Percentiles rank a stretch among this genome's conserved stretches.
phyloP scores from a whole-genome alignment of 1,140 invertebrate genomes.

The Papilio dardanus region DNA sequence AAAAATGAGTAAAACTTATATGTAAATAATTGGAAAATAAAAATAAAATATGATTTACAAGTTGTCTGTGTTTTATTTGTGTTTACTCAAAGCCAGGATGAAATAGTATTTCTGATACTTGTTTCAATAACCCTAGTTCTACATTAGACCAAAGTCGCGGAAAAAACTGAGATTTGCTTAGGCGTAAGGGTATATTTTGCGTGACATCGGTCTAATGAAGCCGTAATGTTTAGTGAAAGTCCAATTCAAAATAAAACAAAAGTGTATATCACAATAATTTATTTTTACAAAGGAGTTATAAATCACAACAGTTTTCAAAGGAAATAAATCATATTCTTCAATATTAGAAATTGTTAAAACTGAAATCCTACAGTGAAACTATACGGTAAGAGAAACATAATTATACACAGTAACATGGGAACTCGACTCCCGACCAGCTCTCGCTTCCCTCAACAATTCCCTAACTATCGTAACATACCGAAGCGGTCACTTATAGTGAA shows the following conservation, averaged over 20 bases:
- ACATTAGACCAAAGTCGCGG: too few relatives aligned
- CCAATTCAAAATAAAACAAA: slow-evolving; percentile 41
- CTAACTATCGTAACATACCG: slow-evolving; percentile 71
- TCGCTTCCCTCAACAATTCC: slow-evolving; percentile 59
- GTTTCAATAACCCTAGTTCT: too few relatives aligned
- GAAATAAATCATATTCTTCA: slow-evolving; percentile 59
- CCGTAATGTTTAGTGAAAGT: too few relatives aligned
- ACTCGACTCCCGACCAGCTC: slow-evolving; percentile 40
- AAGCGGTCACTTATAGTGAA: slow-evolving; percentile 70
- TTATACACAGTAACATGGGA: slow-evolving; percentile 53
- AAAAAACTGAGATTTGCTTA: too few relatives aligned
- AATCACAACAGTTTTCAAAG: slow-evolving; percentile 77
- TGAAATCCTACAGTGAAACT: slow-evolving; percentile 55
- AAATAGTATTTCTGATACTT: too few relatives aligned
- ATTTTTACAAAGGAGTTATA: slow-evolving; percentile 80
- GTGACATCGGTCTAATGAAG: too few relatives aligned
- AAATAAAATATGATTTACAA: neutral
- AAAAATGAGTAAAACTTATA: slow-evolving; percentile 15
- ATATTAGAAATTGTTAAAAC: slow-evolving; percentile 64
- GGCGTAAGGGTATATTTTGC: too few relatives aligned
- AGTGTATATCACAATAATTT: slow-evolving; percentile 81
- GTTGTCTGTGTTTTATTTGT: neutral
- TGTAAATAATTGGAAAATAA: slow-evolving; percentile 11
- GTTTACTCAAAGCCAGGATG: neutral
- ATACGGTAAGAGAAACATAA: slow-evolving; percentile 57